Conservation (phyloP, 1,140 invertebrate genomes). For the Tetragonula clypearis region DNA sequence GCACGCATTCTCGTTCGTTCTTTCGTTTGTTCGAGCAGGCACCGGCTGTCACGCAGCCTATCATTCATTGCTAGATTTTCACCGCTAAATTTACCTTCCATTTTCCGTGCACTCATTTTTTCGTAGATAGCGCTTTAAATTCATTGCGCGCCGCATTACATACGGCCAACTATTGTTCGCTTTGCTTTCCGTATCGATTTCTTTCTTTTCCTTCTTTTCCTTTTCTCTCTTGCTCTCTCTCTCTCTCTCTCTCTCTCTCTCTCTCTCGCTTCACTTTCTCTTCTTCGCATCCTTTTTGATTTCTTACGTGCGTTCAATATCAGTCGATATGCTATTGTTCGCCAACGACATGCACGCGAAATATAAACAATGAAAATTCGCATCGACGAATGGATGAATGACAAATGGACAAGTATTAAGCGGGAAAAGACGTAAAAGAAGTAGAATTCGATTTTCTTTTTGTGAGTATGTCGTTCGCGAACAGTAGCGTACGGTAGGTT, state of each 20-base stretch:
- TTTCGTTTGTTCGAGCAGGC: neutral
- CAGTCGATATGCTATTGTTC: constrained; percentile 14
- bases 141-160: neutral
- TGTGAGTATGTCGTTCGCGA: neutral
- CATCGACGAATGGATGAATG: neutral
- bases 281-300: constrained; percentile 34
- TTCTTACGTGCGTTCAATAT: constrained; percentile 27
- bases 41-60: neutral
- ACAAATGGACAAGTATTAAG: neutral
- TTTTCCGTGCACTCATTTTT: neutral
- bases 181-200: constrained; percentile 18
- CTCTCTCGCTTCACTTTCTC: neutral
- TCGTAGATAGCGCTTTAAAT: neutral
- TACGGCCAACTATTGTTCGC: constrained; percentile 34
- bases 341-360: neutral
- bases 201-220: constrained; percentile 5
- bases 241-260: neutral
- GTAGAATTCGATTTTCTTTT: neutral
- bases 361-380: no score
- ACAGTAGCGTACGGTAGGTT: neutral
- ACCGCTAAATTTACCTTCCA: neutral
- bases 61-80: neutral
- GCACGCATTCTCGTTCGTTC: constrained; percentile 1
- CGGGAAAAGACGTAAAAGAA: neutral
- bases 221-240: neutral